Base-by-base conservation (phyloP, 1,140 invertebrate species). In the Diachasmimorpha longicaudata region DNA sequence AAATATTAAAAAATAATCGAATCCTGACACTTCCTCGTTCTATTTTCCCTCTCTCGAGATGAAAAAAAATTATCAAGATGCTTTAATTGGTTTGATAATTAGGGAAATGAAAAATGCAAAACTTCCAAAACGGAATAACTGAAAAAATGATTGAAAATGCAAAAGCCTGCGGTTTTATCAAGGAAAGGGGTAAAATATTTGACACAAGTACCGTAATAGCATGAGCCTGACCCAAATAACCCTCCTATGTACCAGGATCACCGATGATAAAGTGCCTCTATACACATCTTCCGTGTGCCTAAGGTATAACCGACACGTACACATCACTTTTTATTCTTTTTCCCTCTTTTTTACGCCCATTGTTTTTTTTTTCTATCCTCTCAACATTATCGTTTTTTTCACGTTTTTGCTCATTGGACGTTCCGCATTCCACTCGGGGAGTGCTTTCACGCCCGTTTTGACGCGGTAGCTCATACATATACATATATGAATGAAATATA, bases 121-220 rank as follows among this genome's bases (percentile, higher is more conserved):
- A 48, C 4, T 48, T 21, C 1, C 44, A 42, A 70, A 46, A 13
- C 6, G 19, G 9, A 39, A 44, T 25, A 23, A 19, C 6, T 48
- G 19, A 46, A 13, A 36, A 72, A 72, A 23, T 25, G 16, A n/a
- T n/a, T n/a, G n/a, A n/a, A n/a, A n/a, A n/a, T n/a, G n/a, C n/a
- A n/a, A n/a, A n/a, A n/a, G n/a, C n/a, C n/a, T 37, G 13, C 39
- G n/a, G 52, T 25, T 75, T 36, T 23, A n/a, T 36, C 6, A 4
- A 19, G 11, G 39, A 39, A 58, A 31, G 46, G 70, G 74, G 74
- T 75, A 68, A 75, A 75, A 75, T 75, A 75, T 75, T 75, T 75
- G 74, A 75, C 74, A 75, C 74, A 70, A 75, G 74, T 75, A 75
- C 74, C 74, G 74, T 75, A 67, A 67, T 67, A 67, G 25, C 23